Base-by-base conservation (phyloP, 53 echinoderm and acorn worm genomes). In the Holothuria leucospilota region DNA sequence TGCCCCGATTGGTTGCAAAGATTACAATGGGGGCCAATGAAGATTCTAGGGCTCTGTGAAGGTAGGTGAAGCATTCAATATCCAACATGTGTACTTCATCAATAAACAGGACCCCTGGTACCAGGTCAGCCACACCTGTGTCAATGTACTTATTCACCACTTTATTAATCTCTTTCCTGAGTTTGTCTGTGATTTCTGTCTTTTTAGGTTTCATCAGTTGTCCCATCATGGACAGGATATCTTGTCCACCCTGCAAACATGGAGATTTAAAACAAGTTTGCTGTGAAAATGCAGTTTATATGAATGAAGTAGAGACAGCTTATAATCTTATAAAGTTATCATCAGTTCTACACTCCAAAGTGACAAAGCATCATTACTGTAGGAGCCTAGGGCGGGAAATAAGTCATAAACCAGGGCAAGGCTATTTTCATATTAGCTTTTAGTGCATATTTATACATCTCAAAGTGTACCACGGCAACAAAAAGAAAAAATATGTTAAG, bases 121-220 rank as follows among this genome's bases (percentile, higher is more conserved):
- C 99, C 24, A 99, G 88, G 62, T 99, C 99, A 25, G 99, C 99
- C 16, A 99, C 94, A 49, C 99, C 99, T 71, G 95, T 95, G 85
- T 99, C 99, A 72, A 99, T 99, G 99, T 99, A 99, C 91, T 99
- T 99, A 88, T 99, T 99, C 79, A 99, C 99, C 11, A 99, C 99
- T 77, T 99, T 99, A 90, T 99, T 99, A 70, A 99, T 99, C 67
- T 99, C 99, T 65, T 99, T 99, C 56, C 99, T 80, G 63, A 99
- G 86, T 88, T 99, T 99, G 86, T 99, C 99, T 5, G 99, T 99
- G 88, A 99, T 99, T 86, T 99, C 99, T 1, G 99, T 99, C 91
- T 99, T 99, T 92, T 99, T 99, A 38, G 99, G 99, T 75, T 99
- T 99, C 95, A 99, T 95, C 51, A 99, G 87, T 84, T 99, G 99